Conservation (phyloP, 2,113 vertebrate species). For the Halichoerus grypus region DNA sequence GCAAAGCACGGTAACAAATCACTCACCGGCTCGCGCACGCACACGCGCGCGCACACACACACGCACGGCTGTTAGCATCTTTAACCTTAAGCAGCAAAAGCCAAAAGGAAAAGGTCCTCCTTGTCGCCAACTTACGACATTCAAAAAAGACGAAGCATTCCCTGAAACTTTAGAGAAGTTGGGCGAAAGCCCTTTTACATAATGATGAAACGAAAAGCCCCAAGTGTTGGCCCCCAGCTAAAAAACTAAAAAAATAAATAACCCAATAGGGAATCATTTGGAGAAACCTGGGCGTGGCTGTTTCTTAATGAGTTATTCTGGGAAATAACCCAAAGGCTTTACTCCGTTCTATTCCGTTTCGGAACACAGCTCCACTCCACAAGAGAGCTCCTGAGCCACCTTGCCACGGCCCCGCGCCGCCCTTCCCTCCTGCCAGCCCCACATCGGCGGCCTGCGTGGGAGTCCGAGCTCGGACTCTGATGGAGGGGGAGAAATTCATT, state of each 20-base stretch:
- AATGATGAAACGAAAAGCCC: neutral
- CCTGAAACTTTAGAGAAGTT: neutral
- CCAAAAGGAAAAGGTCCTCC: neutral
- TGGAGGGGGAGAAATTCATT: neutral
- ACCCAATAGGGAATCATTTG: neutral
- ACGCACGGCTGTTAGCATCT: neutral
- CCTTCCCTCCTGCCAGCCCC: neutral
- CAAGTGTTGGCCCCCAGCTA: neutral
- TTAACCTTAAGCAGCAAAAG: slow-evolving; percentile 36
- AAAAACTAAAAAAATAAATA: neutral
- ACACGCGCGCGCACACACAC: too few relatives aligned
- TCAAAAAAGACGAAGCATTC: neutral
- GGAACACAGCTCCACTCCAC: neutral
- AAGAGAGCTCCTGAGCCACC: neutral
- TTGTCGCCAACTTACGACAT: neutral
- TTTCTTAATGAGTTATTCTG: neutral
- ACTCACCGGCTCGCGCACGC: neutral
- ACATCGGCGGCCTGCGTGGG: rapidly evolving
- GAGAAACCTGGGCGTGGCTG: neutral
- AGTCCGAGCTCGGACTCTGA: neutral
- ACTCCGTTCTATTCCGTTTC: neutral
- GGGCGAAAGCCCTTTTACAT: neutral
- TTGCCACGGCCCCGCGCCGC: neutral
- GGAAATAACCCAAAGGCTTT: neutral
- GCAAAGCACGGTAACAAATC: neutral